Evolutionary conservation across 1,140 invertebrate species (phyloP).

Genomic region (Aphaenogaster ashmeadi): DNA sequence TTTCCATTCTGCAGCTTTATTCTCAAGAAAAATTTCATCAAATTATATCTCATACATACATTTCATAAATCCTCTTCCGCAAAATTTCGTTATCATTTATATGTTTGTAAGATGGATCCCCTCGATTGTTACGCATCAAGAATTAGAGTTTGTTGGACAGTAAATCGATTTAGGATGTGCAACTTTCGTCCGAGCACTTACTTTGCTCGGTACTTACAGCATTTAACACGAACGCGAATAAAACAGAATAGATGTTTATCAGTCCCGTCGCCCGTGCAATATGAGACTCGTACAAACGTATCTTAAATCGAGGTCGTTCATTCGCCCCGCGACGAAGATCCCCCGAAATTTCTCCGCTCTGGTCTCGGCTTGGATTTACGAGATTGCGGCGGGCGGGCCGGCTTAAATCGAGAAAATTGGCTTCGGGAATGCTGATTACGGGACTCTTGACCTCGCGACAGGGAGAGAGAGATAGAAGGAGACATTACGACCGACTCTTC

Average conservation of each 20-base stretch:
- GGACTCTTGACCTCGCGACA: slow-evolving; percentile 38
- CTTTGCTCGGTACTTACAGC: background rate
- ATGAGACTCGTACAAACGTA: slow-evolving; percentile 28
- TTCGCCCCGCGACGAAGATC: slow-evolving; percentile 47
- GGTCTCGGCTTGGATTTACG: slow-evolving; percentile 30
- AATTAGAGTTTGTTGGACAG: background rate
- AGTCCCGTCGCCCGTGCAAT: slow-evolving; percentile 5
- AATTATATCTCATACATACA: background rate
- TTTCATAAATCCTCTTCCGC: background rate
- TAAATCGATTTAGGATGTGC: background rate
- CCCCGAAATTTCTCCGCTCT: slow-evolving; percentile 32
- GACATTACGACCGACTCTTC: background rate
- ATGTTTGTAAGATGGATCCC: background rate
- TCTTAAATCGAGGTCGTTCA: slow-evolving; percentile 46
- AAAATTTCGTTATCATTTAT: background rate
- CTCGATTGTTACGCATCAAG: background rate
- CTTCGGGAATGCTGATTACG: slow-evolving; percentile 54
- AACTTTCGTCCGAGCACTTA: background rate
- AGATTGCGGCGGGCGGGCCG: slow-evolving; percentile 34
- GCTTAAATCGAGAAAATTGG: slow-evolving; percentile 62
- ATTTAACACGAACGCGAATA: slow-evolving; percentile 25
- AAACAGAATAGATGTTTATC: slow-evolving; percentile 45
- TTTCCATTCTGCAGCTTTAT: background rate
- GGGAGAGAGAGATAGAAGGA: background rate
- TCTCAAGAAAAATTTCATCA: background rate